Conservation (phyloP, 2,888 invertebrate genomes). For the Epinotia brunnichana region DNA sequence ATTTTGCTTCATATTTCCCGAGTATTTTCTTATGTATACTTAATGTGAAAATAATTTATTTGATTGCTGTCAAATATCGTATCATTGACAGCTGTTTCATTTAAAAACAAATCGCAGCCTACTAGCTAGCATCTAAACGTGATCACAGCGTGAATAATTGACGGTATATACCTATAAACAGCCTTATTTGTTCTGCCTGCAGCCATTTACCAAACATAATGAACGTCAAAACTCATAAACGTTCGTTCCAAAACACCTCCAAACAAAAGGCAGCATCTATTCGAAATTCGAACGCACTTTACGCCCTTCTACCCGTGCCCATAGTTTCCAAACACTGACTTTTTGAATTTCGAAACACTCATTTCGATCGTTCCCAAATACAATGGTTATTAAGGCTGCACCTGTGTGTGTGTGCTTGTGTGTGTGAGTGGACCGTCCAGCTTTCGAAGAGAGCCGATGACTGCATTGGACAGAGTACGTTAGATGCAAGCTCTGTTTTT, state of each 20-base stretch:
- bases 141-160: conserved; percentile 7
- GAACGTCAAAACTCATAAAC: conserved; percentile 53
- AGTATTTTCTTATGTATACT: no score
- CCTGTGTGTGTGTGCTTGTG: conserved; percentile 53
- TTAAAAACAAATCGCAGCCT: not conserved
- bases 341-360: conserved; percentile 72
- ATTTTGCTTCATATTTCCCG: no score
- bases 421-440: conserved; percentile 80
- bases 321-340: conserved; percentile 68
- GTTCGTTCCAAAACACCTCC: conserved; percentile 31
- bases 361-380: conserved; percentile 83
- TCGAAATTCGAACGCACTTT: conserved; percentile 6
- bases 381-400: conserved; percentile 82
- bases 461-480: conserved; percentile 61
- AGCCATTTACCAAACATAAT: conserved; percentile 20
- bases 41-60: no score
- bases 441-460: conserved; percentile 71
- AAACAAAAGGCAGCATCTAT: not conserved
- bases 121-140: not conserved
- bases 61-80: no score
- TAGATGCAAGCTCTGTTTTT: conserved; percentile 12
- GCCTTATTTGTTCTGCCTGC: conserved; percentile 19
- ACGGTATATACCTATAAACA: conserved; percentile 19
- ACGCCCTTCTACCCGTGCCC: conserved; percentile 7
- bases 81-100: not conserved